These are phyloP conservation scores for Cryptotermes secundus DNA, from an alignment of 1,140 invertebrate species.

Conservation along the genomic window DNA sequence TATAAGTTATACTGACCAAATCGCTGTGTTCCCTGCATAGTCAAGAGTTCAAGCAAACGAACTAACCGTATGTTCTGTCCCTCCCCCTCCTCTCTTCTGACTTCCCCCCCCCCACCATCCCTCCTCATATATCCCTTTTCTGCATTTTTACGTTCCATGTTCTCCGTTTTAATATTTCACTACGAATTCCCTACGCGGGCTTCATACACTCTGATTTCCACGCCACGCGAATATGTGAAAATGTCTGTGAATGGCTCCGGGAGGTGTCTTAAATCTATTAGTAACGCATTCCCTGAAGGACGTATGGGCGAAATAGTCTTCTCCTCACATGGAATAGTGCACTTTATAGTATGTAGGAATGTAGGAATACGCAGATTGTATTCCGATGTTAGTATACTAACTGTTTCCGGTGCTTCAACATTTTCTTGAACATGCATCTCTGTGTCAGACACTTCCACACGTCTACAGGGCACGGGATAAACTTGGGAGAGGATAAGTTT, in stretches of 20 bases:
- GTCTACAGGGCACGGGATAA: too few relatives aligned
- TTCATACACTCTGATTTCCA: not conserved
- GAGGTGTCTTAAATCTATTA: constrained; percentile 29
- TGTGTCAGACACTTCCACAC: too few relatives aligned
- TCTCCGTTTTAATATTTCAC: constrained; percentile 10
- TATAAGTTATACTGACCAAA: too few relatives aligned
- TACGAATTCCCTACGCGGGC: not conserved
- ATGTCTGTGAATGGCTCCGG: constrained; percentile 15
- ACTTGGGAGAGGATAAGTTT: too few relatives aligned
- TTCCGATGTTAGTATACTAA: not conserved
- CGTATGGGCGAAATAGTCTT: not conserved
- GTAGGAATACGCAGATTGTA: not conserved
- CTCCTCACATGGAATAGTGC: not conserved
- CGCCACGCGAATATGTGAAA: not conserved
- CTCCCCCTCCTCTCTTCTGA: too few relatives aligned
- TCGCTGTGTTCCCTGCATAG: too few relatives aligned
- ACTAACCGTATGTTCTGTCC: too few relatives aligned
- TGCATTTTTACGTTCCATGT: not conserved
- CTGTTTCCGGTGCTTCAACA: not conserved
- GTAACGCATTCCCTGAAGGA: not conserved
- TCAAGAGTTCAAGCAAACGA: too few relatives aligned
- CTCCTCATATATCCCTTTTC: too few relatives aligned
- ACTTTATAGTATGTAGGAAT: not conserved
- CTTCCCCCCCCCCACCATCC: not conserved
- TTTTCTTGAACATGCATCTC: too few relatives aligned